Evolutionary conservation across 2,888 invertebrate species (phyloP).

Genomic region (Anagyrus pseudococci): DNA sequence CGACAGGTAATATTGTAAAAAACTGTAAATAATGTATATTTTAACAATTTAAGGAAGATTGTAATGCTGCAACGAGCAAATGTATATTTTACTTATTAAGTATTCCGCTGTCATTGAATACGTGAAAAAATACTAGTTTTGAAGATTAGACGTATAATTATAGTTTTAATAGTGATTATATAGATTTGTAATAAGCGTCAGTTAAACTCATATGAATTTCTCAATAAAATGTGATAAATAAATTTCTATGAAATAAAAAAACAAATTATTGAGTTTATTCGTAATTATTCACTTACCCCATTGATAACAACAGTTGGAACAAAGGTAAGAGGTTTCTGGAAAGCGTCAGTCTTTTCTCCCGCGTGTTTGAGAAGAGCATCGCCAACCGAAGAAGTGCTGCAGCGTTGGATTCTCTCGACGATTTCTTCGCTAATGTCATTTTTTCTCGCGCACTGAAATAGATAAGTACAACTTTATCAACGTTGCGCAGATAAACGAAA

Average conservation of each 20-base stretch:
- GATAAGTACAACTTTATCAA: background rate
- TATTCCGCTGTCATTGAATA: too few relatives aligned
- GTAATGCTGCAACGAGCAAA: too few relatives aligned
- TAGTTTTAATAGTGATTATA: too few relatives aligned
- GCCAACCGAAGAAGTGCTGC: constrained; percentile 49
- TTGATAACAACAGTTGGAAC: constrained; percentile 63
- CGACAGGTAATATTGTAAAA: too few relatives aligned
- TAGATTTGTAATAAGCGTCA: too few relatives aligned
- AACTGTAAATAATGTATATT: constrained; percentile 37
- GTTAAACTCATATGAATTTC: too few relatives aligned
- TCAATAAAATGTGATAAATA: constrained; percentile 30
- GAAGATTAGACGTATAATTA: too few relatives aligned
- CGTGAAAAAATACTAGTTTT: constrained; percentile 14
- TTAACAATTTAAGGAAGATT: too few relatives aligned
- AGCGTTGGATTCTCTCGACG: constrained; percentile 45
- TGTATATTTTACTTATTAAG: too few relatives aligned
- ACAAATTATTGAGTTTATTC: background rate
- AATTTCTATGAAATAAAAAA: constrained; percentile 14
- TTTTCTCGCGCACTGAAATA: constrained; percentile 57
- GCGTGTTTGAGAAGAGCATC: constrained; percentile 55
- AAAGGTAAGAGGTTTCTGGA: constrained; percentile 53
- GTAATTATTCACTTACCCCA: constrained; percentile 49
- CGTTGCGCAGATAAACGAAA: background rate
- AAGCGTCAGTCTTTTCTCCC: constrained; percentile 56
- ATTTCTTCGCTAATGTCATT: constrained; percentile 45